Base-by-base conservation (phyloP, 2,797 vertebrate genomes). In the Myotis myotis region DNA sequence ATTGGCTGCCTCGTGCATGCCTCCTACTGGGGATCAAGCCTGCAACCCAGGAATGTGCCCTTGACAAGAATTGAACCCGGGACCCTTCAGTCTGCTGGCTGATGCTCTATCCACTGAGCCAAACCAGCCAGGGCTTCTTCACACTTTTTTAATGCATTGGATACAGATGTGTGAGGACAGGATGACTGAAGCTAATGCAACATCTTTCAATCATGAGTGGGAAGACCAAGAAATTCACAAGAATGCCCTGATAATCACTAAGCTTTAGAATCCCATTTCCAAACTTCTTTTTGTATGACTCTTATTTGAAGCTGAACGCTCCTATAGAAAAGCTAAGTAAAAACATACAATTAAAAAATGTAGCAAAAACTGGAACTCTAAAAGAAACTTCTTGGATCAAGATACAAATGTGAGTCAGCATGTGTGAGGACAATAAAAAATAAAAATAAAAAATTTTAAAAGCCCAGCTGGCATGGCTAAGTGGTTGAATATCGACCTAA, bases 341-440 rank as follows among this genome's bases (percentile, higher is more conserved):
- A 95, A 86, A 82, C n/a, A 20, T 13, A 10, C 28, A 74, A 89
- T 15, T 60, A n/a, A 93, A 33, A 74, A 66, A 33, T 44, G 22
- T 0, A 38, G 16, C 79, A 80, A 93, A 85, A 93, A 80, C 38
- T 44, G 49, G 13, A 78, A 88, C 20, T 84, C 74, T 53, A 10
- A 89, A 89, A 53, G 33, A 75, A 86, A 93, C 15, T n/a, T 81
- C 57, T 68, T n/a, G 19, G 41, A 93, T 90, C 57, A 75, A 89
- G 68, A 90, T 51, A 38, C 6, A 72, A n/a, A 64, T 13, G 6
- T 71, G 15, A 89, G 53, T 75, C n/a, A 79, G 8, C 47, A 47
- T 47, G 47, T 47, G 12, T 47, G 11, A 47, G 47, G 47, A 47
- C 47, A 47, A 47, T 47, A 47, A 47, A 47, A 47, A 47, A 47